Evolutionary conservation across 2,888 invertebrate genomes (phyloP).

Genomic region (Nomada hirtipes): DNA sequence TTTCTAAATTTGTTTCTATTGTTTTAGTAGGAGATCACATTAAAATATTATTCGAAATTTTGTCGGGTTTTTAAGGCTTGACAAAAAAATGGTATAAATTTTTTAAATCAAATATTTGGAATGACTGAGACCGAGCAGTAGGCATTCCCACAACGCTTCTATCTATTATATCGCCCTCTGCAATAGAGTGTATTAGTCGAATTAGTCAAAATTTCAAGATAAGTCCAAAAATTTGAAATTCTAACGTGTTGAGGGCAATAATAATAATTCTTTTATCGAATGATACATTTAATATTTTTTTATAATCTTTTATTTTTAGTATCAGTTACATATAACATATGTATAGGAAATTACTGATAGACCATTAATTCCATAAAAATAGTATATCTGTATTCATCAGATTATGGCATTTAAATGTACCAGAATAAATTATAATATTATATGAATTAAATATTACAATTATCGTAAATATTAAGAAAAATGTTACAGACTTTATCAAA

Average conservation of each 20-base stretch:
- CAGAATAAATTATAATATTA: conserved; percentile 34
- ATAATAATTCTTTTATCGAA: not conserved
- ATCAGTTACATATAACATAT: conserved; percentile 27
- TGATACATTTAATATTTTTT: conserved; percentile 16
- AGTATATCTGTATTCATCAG: not conserved
- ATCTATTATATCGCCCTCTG: conserved; percentile 32
- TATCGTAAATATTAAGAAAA: not conserved
- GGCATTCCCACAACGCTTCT: conserved; percentile 28
- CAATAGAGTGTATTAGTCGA: not conserved
- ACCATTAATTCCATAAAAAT: conserved; percentile 35
- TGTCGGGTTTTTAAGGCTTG: conserved; percentile 28
- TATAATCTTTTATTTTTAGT: conserved; percentile 6
- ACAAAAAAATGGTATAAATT: conserved; percentile 21
- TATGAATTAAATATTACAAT: not conserved
- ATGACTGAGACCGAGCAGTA: conserved; percentile 27
- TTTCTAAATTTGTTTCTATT: conserved; percentile 24
- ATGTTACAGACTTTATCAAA: conserved; percentile 12
- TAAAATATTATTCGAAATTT: conserved; percentile 54
- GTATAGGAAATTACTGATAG: not conserved
- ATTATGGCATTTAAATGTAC: not conserved
- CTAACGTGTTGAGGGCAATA: not conserved
- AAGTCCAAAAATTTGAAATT: conserved; percentile 17
- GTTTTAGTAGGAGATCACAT: conserved; percentile 3
- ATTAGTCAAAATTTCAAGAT: too few species aligned
- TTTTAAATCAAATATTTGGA: conserved; percentile 51